Evolutionary conservation across 2,113 vertebrate genomes (phyloP), one percentile per base, ranked within the genome.

Genomic region (Quiscalus mexicanus): DNA sequence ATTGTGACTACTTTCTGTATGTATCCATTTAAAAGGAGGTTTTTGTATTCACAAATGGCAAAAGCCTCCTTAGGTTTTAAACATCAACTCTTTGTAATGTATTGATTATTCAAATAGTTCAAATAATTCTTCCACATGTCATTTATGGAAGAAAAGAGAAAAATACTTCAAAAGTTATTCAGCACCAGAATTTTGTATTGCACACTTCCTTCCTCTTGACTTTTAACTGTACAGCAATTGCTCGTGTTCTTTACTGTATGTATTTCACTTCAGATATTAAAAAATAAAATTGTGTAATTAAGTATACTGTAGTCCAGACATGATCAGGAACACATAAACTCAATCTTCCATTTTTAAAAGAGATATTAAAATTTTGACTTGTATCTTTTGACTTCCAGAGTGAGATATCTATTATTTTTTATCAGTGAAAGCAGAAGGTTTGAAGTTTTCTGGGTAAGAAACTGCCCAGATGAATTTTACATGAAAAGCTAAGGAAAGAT

Each of bases 1-100:
- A 58, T 24, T 79, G 33, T 67, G 37, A 69, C 13, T 75, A 27
- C 35, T 69, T 70, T 89, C 7, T 56, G 22, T 31, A 53, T 6
- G 4, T 4, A 49, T 22, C 14, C 30, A n/a, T 74, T 65, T 47
- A 50, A 76, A 73, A 28, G 5, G 6, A 33, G 6, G 1, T 0
- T 3, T 59, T 52, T 69, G 3, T 62, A 45, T 67, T 85, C 52
- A 70, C 10, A 80, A 91, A 44, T 1, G 31, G 4, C 28, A 87
- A 80, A 82, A 80, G 18, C 1, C 6, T 6, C 5, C 65, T 52
- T 62, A 49, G 4, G 2, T 58, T 86, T 69, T 41, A 53, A 56
- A 49, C 6, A 42, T 55, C 11, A 55, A 31, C 1, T 0, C 12
- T 74, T 55, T 49, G 9, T 35, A 75, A 8, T 25, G 2, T 20